Base-by-base conservation (phyloP, 2,888 invertebrate genomes). In the Nomada lathburiana region DNA sequence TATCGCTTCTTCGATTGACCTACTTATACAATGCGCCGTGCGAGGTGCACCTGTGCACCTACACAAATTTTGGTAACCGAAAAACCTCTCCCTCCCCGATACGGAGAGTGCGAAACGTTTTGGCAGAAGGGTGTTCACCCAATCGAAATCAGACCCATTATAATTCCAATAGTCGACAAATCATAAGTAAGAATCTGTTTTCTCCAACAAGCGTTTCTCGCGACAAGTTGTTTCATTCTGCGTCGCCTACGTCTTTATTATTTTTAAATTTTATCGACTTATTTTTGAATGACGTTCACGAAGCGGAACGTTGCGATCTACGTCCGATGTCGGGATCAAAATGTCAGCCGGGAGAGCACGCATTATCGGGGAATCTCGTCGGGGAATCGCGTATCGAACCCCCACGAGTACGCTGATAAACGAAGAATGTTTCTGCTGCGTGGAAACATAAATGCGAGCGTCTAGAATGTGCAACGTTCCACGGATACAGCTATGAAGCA, bases 1-100 rank as follows among this genome's bases (percentile, higher is more conserved):
- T 82, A 85, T 86, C 79, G 83, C 77, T 80, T 82, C 83, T 87
- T 82, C 87, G 85, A 87, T 87, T 81, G 87, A 87, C 87, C 87
- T 80, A 87, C 81, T 85, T 87, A 62, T 65, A 60, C 60, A 29
- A 2, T 0, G 42, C 64, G 59, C 57, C 29, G 29, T 50, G 23
- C 57, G 23, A 10, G 20, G 18, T n/a, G 20, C 52, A 57, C 23
- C 23, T 63, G 62, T 62, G 47, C 5, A 5, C 29, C 13, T 16
- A 23, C n/a, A 9, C n/a, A 9, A 50, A 47, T 13, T 23, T 4
- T 11, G 7, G 2, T 20, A 5, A 9, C 59, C 78, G 50, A 47
- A 52, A 36, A 13, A 29, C 7, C 23, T 13, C 0, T n/a, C n/a
- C n/a, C n/a, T 9, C 9, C 2, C 13, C 20, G 20, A 4, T 26